A percentile compares a stretch with the other conserved stretches of the same genome.
phyloP scores from a whole-genome alignment of 1,140 invertebrate species.

The Condylostylus longicornis region DNA sequence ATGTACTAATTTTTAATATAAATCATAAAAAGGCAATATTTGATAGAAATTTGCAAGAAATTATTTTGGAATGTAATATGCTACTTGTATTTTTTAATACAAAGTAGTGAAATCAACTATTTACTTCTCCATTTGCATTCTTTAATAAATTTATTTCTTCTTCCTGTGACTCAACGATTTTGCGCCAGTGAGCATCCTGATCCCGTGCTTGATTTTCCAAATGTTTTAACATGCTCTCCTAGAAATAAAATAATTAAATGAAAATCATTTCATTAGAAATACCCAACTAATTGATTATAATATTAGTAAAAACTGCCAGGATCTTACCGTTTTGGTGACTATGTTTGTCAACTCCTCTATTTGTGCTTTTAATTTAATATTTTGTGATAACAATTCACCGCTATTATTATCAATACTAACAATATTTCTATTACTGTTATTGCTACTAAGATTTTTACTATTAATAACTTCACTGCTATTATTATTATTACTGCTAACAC shows the following conservation, averaged over 20 bases:
- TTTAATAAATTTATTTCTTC: conserved; percentile 24
- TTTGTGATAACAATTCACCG: conserved; percentile 35
- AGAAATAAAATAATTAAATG: conserved; percentile 2
- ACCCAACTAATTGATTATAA: not conserved
- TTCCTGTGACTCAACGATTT: conserved; percentile 26
- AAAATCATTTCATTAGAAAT: not conserved
- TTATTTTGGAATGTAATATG: too few relatives aligned
- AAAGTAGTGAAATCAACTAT: too few relatives aligned
- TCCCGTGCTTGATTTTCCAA: conserved; percentile 25
- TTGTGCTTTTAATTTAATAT: conserved; percentile 45
- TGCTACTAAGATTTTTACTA: conserved; percentile 15
- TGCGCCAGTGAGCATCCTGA: conserved; percentile 29
- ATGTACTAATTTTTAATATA: too few relatives aligned
- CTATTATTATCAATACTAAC: conserved; percentile 1
- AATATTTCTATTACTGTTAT: conserved; percentile 4
- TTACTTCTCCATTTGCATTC: conserved; percentile 27
- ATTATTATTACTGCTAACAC: conserved; percentile 8
- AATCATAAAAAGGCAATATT: too few relatives aligned
- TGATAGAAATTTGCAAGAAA: too few relatives aligned
- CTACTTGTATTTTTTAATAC: too few relatives aligned
- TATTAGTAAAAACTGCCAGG: conserved; percentile 2
- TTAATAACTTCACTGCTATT: conserved; percentile 25
- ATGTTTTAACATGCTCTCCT: conserved; percentile 26
- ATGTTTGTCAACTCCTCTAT: conserved; percentile 56
- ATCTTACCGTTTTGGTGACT: conserved; percentile 56